Evolutionary conservation across 2,888 invertebrate species (phyloP).

Genomic region (Limnephilus marmoratus): DNA sequence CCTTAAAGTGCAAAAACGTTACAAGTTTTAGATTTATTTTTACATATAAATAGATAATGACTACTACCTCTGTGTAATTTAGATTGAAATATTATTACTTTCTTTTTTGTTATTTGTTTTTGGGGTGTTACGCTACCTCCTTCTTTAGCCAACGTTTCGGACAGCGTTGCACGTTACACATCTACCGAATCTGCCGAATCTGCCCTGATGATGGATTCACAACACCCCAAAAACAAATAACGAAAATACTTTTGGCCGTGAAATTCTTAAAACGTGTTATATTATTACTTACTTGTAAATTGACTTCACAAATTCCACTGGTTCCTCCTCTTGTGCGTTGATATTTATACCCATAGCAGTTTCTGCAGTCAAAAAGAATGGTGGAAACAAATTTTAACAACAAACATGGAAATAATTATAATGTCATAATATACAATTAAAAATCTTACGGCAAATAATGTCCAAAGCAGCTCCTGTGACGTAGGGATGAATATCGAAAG

Average conservation of each 20-base stretch:
- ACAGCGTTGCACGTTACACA: too few species aligned
- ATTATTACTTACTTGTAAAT: slow-evolving; percentile 52
- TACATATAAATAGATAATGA: too few species aligned
- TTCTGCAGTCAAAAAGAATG: slow-evolving; percentile 35
- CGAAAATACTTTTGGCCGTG: too few species aligned
- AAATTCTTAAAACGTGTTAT: too few species aligned
- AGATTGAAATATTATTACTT: background rate
- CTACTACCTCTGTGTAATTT: background rate
- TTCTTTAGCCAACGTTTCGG: too few species aligned
- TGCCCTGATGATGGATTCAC: too few species aligned
- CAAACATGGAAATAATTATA: background rate
- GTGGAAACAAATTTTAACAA: background rate
- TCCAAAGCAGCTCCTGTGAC: slow-evolving; percentile 68
- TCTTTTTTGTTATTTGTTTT: too few species aligned
- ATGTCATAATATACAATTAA: background rate
- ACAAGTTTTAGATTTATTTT: too few species aligned
- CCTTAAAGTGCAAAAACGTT: too few species aligned
- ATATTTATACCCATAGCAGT: slow-evolving; percentile 60
- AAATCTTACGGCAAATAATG: slow-evolving; percentile 68
- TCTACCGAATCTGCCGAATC: too few species aligned
- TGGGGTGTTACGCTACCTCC: too few species aligned
- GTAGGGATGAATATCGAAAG: slow-evolving; percentile 68
- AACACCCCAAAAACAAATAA: too few species aligned
- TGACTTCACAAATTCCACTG: slow-evolving; percentile 52
- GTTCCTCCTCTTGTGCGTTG: slow-evolving; percentile 54